These are phyloP conservation scores for Bedellia somnulentella DNA, from an alignment of 2,888 invertebrate species.

Conservation along the genomic window DNA sequence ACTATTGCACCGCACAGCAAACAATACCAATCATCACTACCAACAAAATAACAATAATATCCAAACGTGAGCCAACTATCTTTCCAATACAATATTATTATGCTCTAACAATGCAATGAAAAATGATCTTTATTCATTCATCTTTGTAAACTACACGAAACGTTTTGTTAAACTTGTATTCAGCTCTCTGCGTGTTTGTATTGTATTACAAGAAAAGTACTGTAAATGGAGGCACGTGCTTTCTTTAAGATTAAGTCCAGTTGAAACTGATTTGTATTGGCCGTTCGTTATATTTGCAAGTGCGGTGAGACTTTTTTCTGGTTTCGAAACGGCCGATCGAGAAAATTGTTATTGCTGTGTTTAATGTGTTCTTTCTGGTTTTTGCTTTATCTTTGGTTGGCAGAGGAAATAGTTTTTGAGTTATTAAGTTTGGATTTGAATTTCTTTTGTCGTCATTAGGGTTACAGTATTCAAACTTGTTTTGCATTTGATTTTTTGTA, in stretches of 20 bases:
- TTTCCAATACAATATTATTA: no score
- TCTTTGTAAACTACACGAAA: neutral
- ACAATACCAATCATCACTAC: conserved; percentile 31
- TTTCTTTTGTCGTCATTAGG: no score
- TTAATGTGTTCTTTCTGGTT: no score
- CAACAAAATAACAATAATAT: conserved; percentile 37
- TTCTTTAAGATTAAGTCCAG: conserved; percentile 19
- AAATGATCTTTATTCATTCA: no score
- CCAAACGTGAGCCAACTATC: conserved; percentile 32
- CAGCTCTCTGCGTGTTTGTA: conserved; percentile 14
- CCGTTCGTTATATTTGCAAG: conserved; percentile 5
- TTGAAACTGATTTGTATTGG: conserved; percentile 19
- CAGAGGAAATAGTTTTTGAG: no score
- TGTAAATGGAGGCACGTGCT: conserved; percentile 33
- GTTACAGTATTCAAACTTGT: no score
- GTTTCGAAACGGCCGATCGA: no score
- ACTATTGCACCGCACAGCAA: conserved; percentile 4
- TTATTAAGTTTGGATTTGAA: no score
- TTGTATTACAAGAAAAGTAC: conserved; percentile 27
- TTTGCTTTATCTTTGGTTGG: no score
- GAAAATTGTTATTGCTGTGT: no score
- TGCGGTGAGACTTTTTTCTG: neutral
- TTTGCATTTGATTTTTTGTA: no score
- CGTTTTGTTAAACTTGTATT: neutral
- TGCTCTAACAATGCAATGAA: no score